Conservation (phyloP, 1,140 invertebrate species). For the Diprion similis region DNA sequence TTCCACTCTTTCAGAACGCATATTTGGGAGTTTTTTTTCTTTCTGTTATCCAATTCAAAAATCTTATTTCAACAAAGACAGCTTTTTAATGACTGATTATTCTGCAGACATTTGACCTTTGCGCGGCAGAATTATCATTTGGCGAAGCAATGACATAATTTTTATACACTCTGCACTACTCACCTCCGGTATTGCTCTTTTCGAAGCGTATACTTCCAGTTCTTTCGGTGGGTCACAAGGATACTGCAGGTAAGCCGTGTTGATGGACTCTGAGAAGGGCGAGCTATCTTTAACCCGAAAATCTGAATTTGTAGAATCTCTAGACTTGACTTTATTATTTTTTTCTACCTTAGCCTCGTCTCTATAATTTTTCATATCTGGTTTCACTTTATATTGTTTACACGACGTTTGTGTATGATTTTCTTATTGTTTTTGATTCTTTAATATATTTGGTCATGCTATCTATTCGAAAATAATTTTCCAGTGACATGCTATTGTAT, state of each 20-base stretch:
- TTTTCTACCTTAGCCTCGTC: neutral
- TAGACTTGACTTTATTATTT: slow-evolving; percentile 12
- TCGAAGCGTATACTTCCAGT: slow-evolving; percentile 35
- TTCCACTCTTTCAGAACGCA: no score
- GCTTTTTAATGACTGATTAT: no score
- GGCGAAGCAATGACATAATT: neutral
- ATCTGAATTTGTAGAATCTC: neutral
- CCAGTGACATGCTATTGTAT: no score
- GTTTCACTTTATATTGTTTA: neutral
- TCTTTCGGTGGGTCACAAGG: slow-evolving; percentile 34
- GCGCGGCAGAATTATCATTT: no score
- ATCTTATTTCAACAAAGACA: no score
- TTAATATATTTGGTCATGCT: neutral
- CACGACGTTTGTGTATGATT: neutral
- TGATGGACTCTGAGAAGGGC: slow-evolving; percentile 30
- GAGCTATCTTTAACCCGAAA: neutral
- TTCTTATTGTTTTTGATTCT: neutral
- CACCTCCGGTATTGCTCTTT: slow-evolving; percentile 31
- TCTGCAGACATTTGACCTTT: no score
- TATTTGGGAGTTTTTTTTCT: no score
- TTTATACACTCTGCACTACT: neutral
- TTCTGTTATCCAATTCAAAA: no score
- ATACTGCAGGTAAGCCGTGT: slow-evolving; percentile 44
- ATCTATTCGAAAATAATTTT: neutral
- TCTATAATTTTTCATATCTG: neutral